Percentiles rank a stretch among this genome's conserved stretches.
Evolutionary conservation across 2,888 invertebrate genomes (phyloP).

Genomic region (Andrena minutula): DNA sequence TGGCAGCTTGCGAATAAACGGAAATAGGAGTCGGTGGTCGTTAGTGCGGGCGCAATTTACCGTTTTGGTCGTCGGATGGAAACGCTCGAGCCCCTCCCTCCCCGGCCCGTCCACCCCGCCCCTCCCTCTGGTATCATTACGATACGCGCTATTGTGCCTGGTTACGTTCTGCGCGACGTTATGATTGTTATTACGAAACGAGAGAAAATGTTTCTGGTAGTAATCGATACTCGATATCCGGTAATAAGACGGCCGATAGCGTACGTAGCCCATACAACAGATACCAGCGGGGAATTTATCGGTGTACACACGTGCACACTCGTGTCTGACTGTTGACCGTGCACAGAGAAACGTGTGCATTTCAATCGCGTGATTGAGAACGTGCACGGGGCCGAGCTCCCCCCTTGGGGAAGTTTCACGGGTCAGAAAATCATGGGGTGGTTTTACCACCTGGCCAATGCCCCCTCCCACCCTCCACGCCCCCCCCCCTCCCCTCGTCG

Average conservation of each 20-base stretch:
- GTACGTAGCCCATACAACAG: slow-evolving; percentile 42
- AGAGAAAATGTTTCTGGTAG: slow-evolving; percentile 58
- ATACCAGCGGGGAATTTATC: slow-evolving; percentile 53
- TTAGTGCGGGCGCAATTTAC: slow-evolving; percentile 11
- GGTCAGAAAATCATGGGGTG: slow-evolving; percentile 81
- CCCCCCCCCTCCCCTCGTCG: not conserved
- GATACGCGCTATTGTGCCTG: slow-evolving; percentile 17
- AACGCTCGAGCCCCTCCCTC: not conserved
- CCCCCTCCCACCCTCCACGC: slow-evolving; percentile 35
- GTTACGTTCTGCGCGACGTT: slow-evolving; percentile 37
- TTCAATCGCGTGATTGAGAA: slow-evolving; percentile 72
- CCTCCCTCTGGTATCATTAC: not conserved
- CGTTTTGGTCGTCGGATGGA: slow-evolving; percentile 8
- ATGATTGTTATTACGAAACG: slow-evolving; percentile 59
- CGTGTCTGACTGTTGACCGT: slow-evolving; percentile 62
- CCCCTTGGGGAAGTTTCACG: slow-evolving; percentile 70
- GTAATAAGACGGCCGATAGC: slow-evolving; percentile 64
- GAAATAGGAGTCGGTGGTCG: slow-evolving; percentile 4
- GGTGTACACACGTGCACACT: slow-evolving; percentile 57
- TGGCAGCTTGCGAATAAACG: slow-evolving; percentile 3
- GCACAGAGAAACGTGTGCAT: slow-evolving; percentile 65
- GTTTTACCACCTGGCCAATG: slow-evolving; percentile 79
- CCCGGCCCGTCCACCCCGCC: too few species aligned
- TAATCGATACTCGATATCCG: slow-evolving; percentile 65
- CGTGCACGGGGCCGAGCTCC: slow-evolving; percentile 40